Base-by-base conservation (phyloP, 2,888 invertebrate species). In the Phoenoteleia sp. region DNA sequence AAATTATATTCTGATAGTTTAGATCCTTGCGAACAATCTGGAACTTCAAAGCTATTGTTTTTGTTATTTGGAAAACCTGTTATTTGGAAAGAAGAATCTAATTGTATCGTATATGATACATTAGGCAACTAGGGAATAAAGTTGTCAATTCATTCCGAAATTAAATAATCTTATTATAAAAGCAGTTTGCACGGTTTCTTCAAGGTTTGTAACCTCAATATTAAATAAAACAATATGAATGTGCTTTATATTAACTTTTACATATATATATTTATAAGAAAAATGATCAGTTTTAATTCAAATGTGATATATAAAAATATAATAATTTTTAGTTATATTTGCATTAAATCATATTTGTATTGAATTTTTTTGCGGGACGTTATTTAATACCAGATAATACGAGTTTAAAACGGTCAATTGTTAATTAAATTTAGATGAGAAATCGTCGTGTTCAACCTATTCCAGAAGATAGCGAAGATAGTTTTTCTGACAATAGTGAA, bases 391-490 rank as follows among this genome's bases (percentile, higher is more conserved):
- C 17, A 66, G 47, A 66, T 66, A 66, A 62, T 62, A 62, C 42
- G 62, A 62, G 25, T 45, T 62, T 62, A 36, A 23, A 62, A 62
- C 62, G 45, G 42, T 62, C 62, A 62, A 62, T 62, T 25, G 62
- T 66, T 67, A 67, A 67, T 67, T 39, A 67, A 67, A 52, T 67
- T 52, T 67, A 67, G 67, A 52, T 52, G 67, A 52, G 67, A 67
- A 52, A 52, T 67, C 67, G 67, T 39, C 67, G 39, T 39, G 52
- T 52, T 39, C 52, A 52, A 67, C 67, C 52, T 33, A 67, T 52
- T 67, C 67, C 39, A 17, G 52, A 52, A 25, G 52, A 67, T 39
- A 67, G 67, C 39, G 39, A 67, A 66, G 67, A 67, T 54, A 67
- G 67, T 67, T 67, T 52, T 67, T 67, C 52, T 52, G 52, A 67